These are phyloP conservation scores for Mesocricetus auratus DNA, from an alignment of 2,113 vertebrate genomes.

Conservation along the genomic window DNA sequence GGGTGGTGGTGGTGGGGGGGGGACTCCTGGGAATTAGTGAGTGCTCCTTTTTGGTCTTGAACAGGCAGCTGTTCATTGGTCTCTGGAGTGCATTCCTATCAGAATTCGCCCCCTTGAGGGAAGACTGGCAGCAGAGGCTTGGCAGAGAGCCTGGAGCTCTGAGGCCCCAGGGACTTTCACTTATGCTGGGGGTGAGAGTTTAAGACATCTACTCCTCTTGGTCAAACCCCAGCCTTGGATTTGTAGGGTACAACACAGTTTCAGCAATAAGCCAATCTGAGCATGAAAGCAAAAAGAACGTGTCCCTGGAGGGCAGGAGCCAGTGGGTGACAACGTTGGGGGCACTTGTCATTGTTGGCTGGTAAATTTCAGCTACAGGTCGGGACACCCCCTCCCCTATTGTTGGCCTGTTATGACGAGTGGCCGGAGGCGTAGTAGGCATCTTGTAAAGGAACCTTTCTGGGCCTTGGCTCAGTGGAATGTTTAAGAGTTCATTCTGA, in stretches of 20 bases:
- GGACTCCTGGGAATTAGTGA: background rate
- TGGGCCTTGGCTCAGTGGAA: background rate
- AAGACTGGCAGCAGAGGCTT: background rate
- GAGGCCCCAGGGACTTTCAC: background rate
- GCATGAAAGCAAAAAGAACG: conserved; percentile 19
- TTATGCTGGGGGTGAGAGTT: background rate
- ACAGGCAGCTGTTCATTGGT: background rate
- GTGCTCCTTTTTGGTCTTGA: background rate
- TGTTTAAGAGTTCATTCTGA: conserved; percentile 30
- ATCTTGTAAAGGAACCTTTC: conserved; percentile 39
- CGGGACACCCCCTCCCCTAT: background rate
- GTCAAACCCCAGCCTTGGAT: background rate
- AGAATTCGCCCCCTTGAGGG: background rate
- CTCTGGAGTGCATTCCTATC: background rate
- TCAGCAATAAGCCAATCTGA: background rate
- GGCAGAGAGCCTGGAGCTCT: background rate
- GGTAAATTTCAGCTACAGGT: background rate
- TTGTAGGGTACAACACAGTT: background rate
- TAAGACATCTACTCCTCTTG: background rate
- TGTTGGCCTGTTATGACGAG: background rate
- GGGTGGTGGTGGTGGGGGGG: background rate
- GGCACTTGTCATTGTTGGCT: conserved; percentile 34
- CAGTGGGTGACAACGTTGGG: conserved; percentile 38
- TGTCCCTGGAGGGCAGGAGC: background rate
- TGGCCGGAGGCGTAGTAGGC: background rate